Evolutionary conservation across 2,113 vertebrate genomes (phyloP).

Genomic region (Laterallus jamaicensis): DNA sequence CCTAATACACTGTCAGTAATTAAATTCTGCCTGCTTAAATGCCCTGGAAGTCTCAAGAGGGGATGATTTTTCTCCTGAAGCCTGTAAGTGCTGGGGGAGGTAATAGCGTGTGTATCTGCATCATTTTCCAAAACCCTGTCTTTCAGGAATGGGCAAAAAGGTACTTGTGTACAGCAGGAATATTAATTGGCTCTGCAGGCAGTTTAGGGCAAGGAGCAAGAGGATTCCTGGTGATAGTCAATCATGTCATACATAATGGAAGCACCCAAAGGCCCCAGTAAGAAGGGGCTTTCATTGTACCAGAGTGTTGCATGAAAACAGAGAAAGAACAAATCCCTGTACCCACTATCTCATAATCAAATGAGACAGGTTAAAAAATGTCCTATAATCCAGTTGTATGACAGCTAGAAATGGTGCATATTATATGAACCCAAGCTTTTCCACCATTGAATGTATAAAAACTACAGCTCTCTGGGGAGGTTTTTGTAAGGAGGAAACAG

Average conservation of each 20-base stretch:
- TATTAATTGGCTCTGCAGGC: not conserved
- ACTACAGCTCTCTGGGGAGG: not conserved
- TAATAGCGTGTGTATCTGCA: not conserved
- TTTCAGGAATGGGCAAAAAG: not conserved
- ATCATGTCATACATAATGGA: not conserved
- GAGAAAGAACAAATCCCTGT: not conserved
- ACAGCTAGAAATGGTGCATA: not conserved
- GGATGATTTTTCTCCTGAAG: not conserved
- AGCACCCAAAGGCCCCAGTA: not conserved
- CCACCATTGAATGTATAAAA: not conserved
- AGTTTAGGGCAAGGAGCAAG: not conserved
- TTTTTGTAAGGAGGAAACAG: not conserved
- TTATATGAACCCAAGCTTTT: not conserved
- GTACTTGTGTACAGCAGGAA: not conserved
- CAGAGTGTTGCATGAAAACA: not conserved
- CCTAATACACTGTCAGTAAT: conserved; percentile 14
- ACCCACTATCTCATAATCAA: not conserved
- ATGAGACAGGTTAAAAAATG: not conserved
- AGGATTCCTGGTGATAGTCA: not conserved
- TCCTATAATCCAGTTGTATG: not conserved
- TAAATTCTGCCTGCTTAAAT: conserved; percentile 49
- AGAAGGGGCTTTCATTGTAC: not conserved
- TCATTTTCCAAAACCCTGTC: not conserved
- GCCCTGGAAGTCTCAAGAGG: conserved; percentile 16
- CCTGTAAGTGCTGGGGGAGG: not conserved